Evolutionary conservation across 2,797 vertebrate species (phyloP).

Genomic region (Alauda arvensis): DNA sequence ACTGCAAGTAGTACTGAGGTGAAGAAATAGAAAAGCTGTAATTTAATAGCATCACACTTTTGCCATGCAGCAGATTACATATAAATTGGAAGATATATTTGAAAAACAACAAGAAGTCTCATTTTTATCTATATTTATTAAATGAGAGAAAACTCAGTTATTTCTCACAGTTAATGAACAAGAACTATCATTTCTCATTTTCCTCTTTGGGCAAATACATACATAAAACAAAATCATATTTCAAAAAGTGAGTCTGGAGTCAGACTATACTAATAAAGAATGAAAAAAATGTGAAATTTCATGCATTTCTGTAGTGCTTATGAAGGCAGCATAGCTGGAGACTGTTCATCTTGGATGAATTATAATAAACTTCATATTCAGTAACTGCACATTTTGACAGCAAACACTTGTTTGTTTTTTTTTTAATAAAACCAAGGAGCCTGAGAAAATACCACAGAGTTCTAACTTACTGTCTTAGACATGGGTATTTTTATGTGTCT

Average conservation of each 20-base stretch:
- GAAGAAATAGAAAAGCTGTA: neutral
- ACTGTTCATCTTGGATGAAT: neutral
- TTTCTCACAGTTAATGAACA: neutral
- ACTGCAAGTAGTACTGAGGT: neutral
- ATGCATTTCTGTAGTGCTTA: neutral
- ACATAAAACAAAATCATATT: neutral
- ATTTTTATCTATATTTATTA: neutral
- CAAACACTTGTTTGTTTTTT: neutral
- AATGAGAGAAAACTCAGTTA: neutral
- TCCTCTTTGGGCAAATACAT: neutral
- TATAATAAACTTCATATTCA: neutral
- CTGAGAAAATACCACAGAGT: neutral
- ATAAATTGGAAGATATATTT: neutral
- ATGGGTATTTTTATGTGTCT: neutral
- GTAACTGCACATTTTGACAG: neutral
- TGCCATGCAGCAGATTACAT: neutral
- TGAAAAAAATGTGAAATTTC: neutral
- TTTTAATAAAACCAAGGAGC: neutral
- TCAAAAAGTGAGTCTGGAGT: neutral
- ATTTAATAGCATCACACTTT: neutral
- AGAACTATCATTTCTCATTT: neutral
- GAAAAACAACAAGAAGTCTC: neutral
- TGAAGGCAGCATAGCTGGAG: neutral
- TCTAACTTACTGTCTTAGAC: neutral
- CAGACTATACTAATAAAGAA: neutral